Evolutionary conservation across 2,888 invertebrate genomes (phyloP), one percentile per base, ranked within the genome.

Genomic region (Linnaemya vulpina): DNA sequence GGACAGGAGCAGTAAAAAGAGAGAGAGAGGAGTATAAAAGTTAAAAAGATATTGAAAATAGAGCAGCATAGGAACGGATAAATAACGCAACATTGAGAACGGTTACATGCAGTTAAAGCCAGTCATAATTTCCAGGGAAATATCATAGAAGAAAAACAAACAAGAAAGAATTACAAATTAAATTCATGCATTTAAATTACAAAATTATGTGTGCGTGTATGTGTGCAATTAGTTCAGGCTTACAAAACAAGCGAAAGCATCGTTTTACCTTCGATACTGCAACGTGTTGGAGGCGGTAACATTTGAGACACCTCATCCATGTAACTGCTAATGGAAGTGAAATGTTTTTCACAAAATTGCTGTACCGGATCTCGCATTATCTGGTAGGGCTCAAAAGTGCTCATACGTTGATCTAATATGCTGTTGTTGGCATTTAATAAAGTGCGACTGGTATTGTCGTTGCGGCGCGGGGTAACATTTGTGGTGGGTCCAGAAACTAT

Each of bases 331-430:
- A 98, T 98, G 91, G 98, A 98, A 87, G 96, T 96, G 87, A 98
- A 93, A 91, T 98, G 98, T 92, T 98, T 98, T 92, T 98, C 98
- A 92, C 98, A 98, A 93, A 98, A 98, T 92, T 98, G 98, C 90
- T 98, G 97, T 53, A 98, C 97, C 0, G 97, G 97, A 91, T 97
- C 97, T 30, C 97, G 92, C 97, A 97, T 97, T 55, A 92, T 92
- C n/a, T 97, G 97, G 89, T 96, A 97, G 4, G 97, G 97, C 92
- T 97, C 97, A 92, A 97, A 97, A 71, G 97, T 97, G 90, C 96
- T 96, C 92, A 97, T 96, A 83, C 97, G 93, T 92, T 95, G 93
- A 85, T 93, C 92, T 86, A 92, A 89, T 17, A 92, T 91, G 78
- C 89, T 90, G 78, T 90, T 91, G 86, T 94, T 94, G 30, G 94